Base-by-base conservation (phyloP, 2,888 invertebrate species). In the Pedicia rivosa region DNA sequence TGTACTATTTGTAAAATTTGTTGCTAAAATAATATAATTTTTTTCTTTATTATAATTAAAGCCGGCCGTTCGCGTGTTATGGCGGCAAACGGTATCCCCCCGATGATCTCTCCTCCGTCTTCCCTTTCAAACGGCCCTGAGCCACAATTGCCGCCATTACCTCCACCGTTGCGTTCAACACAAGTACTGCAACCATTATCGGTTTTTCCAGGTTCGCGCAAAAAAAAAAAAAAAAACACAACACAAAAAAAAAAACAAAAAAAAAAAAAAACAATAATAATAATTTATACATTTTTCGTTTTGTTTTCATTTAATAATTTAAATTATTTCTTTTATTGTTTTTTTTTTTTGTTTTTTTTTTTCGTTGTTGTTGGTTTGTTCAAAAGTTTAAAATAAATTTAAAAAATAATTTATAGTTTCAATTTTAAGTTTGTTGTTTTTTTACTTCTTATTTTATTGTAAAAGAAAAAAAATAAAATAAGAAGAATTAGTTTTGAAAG, bases 31-130 rank as follows among this genome's bases (percentile, higher is more conserved):
- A 29, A 7, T 35, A 16, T 12, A 16, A 17, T 35, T 17, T 35
- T 26, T n/a, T n/a, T n/a, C n/a, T n/a, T n/a, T n/a, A n/a, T n/a
- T n/a, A n/a, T n/a, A 13, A 12, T 10, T 25, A 28, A 43, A 59
- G 62, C 55, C 54, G 54, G 57, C 56, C 59, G 55, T 52, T 56
- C 51, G 55, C 53, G 55, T 60, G 59, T 59, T 59, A 62, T 61
- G 61, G 59, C 59, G 55, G 57, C 57, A 53, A 50, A 55, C 53
- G 55, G 54, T 57, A 56, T 58, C 51, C 55, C 56, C 52, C 59
- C 62, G 61, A 62, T 62, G 60, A 62, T 60, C 57, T 62, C 61
- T 53, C 59, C 61, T 50, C 59, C 59, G 49, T 57, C 60, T 55
- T 62, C 61, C 53, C 56, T 58, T 51, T 62, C 62, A 50, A 62